Evolutionary conservation across 2,888 invertebrate genomes (phyloP).

Genomic region (Spilarctia lutea): DNA sequence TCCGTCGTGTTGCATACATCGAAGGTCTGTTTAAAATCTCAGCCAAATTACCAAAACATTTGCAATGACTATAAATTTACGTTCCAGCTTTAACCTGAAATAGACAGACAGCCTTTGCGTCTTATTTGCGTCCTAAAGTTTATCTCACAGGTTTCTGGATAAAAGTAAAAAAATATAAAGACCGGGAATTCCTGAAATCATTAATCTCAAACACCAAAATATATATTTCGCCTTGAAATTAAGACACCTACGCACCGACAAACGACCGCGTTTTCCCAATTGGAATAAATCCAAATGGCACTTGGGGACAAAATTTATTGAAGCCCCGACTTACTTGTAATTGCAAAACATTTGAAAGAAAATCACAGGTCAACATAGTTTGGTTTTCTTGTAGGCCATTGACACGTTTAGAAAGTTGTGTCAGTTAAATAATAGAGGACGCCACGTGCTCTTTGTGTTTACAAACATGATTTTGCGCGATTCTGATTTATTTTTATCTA

Average conservation of each 20-base stretch:
- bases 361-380: constrained; percentile 20
- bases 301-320: constrained; percentile 18
- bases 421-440: constrained; percentile 43
- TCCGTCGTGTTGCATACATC: not conserved
- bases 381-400: constrained; percentile 46
- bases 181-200: constrained; percentile 8
- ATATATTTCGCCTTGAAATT: constrained; percentile 41
- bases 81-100: not conserved
- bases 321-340: constrained; percentile 5
- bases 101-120: not conserved
- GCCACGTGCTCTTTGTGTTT: constrained; percentile 51
- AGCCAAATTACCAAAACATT: not conserved
- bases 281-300: constrained; percentile 41
- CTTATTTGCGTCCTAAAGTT: not conserved
- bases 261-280: constrained; percentile 38
- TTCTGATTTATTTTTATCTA: constrained; percentile 26
- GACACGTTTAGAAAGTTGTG: constrained; percentile 33
- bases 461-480: constrained; percentile 46
- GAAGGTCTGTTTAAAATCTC: not conserved
- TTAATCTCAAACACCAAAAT: constrained; percentile 22
- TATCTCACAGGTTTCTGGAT: not conserved
- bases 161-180: not conserved
- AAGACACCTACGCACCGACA: constrained; percentile 20
- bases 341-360: constrained; percentile 3
- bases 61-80: not conserved